Conservation (phyloP, 2,888 invertebrate species). For the Xestoiulus laeticollis region DNA sequence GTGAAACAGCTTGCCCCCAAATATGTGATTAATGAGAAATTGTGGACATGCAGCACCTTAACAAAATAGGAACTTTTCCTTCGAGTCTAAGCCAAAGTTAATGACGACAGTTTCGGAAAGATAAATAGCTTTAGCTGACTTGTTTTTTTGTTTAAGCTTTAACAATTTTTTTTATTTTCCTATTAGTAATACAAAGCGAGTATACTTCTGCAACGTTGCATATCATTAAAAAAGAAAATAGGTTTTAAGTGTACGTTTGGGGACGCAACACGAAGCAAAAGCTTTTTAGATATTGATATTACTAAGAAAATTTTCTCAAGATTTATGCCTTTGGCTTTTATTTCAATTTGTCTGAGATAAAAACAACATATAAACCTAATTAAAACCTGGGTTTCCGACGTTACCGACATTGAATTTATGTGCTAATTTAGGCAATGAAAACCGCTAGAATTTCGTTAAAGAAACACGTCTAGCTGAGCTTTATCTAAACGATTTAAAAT, state of each 20-base stretch:
- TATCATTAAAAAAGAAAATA: slow-evolving; percentile 37
- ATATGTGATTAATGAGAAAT: slow-evolving; percentile 20
- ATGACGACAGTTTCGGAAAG: slow-evolving; percentile 24
- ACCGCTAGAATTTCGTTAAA: no score
- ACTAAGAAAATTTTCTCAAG: neutral
- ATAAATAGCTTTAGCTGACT: slow-evolving; percentile 31
- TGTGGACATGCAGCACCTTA: neutral
- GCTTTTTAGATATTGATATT: slow-evolving; percentile 3
- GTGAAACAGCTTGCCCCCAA: neutral
- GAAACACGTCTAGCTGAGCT: no score
- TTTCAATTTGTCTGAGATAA: slow-evolving; percentile 32
- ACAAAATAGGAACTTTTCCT: neutral
- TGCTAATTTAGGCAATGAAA: neutral
- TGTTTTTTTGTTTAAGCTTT: slow-evolving; percentile 1
- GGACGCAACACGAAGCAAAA: neutral
- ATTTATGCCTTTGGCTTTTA: neutral
- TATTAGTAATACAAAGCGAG: neutral
- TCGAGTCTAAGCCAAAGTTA: neutral
- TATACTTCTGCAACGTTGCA: neutral
- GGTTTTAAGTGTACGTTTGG: slow-evolving; percentile 12
- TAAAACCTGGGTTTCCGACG: neutral
- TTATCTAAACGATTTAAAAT: no score
- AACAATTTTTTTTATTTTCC: neutral
- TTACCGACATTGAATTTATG: neutral
- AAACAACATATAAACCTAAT: neutral